Evolutionary conservation across 2,797 vertebrate genomes (phyloP).

Genomic region (Thaleichthys pacificus): DNA sequence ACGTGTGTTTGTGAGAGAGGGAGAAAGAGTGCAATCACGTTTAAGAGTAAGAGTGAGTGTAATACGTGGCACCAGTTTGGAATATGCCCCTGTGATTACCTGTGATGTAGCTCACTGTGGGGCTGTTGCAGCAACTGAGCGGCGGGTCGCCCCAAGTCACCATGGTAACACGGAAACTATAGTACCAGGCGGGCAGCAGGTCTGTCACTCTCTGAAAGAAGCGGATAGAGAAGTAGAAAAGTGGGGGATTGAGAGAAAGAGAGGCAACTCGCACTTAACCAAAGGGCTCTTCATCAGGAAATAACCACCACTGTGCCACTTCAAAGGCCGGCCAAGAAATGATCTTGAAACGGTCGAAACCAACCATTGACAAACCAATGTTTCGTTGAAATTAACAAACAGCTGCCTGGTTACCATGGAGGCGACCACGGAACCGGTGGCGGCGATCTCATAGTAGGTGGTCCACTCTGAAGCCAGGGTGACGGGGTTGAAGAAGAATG

Average conservation of each 20-base stretch:
- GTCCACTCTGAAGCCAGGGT: constrained; percentile 92
- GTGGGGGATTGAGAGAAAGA: not conserved
- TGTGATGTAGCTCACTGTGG: constrained; percentile 90
- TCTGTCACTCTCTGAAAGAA: constrained; percentile 83
- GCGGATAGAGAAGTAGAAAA: not conserved
- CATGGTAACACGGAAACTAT: constrained; percentile 96
- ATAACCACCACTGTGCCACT: too few species aligned
- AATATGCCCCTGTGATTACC: constrained; percentile 64
- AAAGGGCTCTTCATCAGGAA: too few species aligned
- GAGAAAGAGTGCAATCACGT: too few species aligned
- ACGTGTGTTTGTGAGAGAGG: too few species aligned
- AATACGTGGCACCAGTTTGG: not conserved
- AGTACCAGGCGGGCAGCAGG: constrained; percentile 93
- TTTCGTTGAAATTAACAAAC: not conserved
- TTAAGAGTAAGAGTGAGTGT: not conserved
- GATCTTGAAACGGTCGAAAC: not conserved
- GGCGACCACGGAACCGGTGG: constrained; percentile 85
- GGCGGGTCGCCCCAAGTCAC: constrained; percentile 93
- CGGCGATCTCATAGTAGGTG: constrained; percentile 95
- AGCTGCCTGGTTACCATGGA: constrained; percentile 82
- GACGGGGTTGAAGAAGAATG: constrained; percentile 94
- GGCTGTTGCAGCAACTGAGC: constrained; percentile 88
- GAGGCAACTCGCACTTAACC: not conserved
- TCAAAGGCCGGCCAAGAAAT: not conserved
- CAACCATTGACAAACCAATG: not conserved